Evolutionary conservation across 1,140 invertebrate genomes (phyloP), one percentile per base, ranked within the genome.

Genomic region (Magallana gigas): DNA sequence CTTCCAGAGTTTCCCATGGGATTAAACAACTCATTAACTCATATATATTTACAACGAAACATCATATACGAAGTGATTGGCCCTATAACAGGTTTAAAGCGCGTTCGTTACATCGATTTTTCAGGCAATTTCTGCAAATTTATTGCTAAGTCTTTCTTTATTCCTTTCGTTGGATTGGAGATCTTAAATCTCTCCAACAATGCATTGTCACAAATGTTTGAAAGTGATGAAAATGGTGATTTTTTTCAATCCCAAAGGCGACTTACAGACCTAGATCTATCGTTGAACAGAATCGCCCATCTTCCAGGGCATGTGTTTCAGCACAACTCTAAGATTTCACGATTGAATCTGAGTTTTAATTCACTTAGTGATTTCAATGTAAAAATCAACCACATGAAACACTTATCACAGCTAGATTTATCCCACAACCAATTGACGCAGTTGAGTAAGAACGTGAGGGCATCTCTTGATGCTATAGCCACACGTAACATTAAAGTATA

Each of bases 1-100:
- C 0, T 80, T 8, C 71, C 23, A 0, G 5, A 48, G n/a, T 80
- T 56, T 16, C 23, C 23, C 8, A 18, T 11, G 23, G 18, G 11
- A 64, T 9, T 8, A 8, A 18, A 29, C 9, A 11, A 16, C 14
- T 23, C 11, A 8, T 29, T 80, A 56, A 56, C 23, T 8, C 23
- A 29, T 64, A 18, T 80, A 23, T 80, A 80, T 80, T 29, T 29
- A 18, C 71, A 80, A 80, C 18, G 48, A 80, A 80, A 80, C 29
- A 56, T 80, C 23, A 29, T 80, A 7, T 80, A 56, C 12, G 71
- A 80, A 14, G 6, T 29, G 8, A 80, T 80, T 80, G 71, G 71
- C n/a, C 71, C 71, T 8, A 29, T 80, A 14, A 56, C 23, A 56
- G 48, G 48, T 14, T 16, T 80, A 11, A 6, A 29, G 8, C 8